A percentile compares a stretch with the other conserved stretches of the same genome.
Evolutionary conservation across 2,888 invertebrate genomes (phyloP).

Genomic region (Metellina segmentata): DNA sequence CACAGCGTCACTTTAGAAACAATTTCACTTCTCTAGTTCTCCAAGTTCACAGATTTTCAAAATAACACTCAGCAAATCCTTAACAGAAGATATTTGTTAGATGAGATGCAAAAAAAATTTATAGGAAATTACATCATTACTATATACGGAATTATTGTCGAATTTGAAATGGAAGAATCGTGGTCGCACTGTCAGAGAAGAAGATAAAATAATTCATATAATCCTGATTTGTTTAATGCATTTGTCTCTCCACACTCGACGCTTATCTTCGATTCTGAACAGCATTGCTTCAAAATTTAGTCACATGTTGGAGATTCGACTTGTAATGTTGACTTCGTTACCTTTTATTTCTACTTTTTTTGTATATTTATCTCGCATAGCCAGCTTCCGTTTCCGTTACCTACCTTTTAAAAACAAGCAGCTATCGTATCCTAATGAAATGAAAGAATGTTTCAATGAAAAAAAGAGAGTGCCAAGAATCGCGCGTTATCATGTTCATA

Average conservation of each 20-base stretch:
- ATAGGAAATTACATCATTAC: background rate
- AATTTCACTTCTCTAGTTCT: too few relatives aligned
- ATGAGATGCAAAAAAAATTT: too few relatives aligned
- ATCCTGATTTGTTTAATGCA: background rate
- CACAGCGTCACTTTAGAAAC: too few relatives aligned
- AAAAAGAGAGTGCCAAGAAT: background rate
- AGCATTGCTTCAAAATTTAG: conserved; percentile 14
- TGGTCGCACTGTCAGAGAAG: background rate
- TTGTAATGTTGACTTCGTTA: background rate
- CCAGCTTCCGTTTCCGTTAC: conserved; percentile 44
- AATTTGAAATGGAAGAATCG: background rate
- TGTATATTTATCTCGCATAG: conserved; percentile 21
- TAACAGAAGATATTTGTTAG: too few relatives aligned
- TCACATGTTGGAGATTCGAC: conserved; percentile 2
- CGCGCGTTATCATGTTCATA: too few relatives aligned
- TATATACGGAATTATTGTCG: conserved; percentile 1
- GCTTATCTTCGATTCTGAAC: background rate
- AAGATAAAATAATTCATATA: background rate
- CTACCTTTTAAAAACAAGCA: background rate
- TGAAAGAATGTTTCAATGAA: background rate
- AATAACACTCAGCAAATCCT: too few relatives aligned
- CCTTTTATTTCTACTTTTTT: background rate
- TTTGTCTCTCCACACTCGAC: background rate
- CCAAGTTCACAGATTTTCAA: too few relatives aligned
- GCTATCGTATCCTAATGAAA: background rate